Evolutionary conservation across 1,140 invertebrate species (phyloP), one percentile per base, ranked within the genome.

Genomic region (Bombus consobrinus): DNA sequence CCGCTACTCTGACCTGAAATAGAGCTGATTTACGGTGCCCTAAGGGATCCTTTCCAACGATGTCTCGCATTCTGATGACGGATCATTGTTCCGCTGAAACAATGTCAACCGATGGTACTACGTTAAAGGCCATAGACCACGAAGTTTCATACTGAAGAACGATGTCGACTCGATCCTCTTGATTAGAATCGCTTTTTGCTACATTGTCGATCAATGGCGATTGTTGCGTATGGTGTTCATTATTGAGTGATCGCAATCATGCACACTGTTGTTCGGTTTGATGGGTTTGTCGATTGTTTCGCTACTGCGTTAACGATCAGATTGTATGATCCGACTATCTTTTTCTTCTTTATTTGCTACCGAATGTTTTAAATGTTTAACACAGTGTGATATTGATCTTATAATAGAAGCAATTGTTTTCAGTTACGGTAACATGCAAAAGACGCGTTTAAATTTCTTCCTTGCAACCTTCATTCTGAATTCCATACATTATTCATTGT

Each of bases 1-100:
- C 69, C 59, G 83, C n/a, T 74, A 81, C 34, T 39, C 25, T 74
- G 77, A 80, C 78, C 69, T 28, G 83, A 43, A 34, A 32, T 25
- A 74, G 28, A 41, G 32, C 39, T 81, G 43, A 85, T 85, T 85
- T 85, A 81, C 78, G 59, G n/a, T 8, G 32, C n/a, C 69, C 78
- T 64, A 3, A 28, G 41, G 83, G 53, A 69, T 66, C 34, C 53
- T 80, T 72, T 62, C 4, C 25, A 66, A 72, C 68, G 62, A 47
- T n/a, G 32, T 47, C 47, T 41, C 13, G 47, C 39, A 43, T 47
- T 41, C 59, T 37, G 22, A 64, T 28, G 47, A 22, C 28, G 8
- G 47, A 34, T 57, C 53, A 72, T 81, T 81, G 68, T 81, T 81
- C 47, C 62, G 0, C 12, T 39, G 47, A 72, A 81, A 71, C 79